Conservation (phyloP, 2,113 vertebrate genomes). For the Gopherus evgoodei region DNA sequence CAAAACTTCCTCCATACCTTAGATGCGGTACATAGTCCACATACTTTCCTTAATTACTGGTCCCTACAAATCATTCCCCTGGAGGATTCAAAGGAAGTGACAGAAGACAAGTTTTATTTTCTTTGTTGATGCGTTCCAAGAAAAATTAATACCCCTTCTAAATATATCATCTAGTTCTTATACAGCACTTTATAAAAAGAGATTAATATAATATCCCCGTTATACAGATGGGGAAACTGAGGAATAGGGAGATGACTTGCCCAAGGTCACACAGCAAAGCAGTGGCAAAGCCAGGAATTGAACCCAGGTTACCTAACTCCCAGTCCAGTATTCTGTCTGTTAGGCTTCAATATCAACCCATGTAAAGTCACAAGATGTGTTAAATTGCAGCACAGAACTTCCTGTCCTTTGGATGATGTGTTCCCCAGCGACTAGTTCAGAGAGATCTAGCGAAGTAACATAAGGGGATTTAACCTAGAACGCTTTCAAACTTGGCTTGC, state of each 20-base stretch:
- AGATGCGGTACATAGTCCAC: slow-evolving; percentile 40
- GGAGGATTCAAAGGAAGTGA: slow-evolving; percentile 53
- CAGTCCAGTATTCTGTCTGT: background rate
- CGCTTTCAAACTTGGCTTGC: background rate
- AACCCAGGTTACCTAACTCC: background rate
- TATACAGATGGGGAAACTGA: background rate
- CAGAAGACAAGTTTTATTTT: slow-evolving; percentile 43
- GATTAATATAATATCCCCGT: background rate
- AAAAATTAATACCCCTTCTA: background rate
- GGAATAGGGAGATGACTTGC: background rate
- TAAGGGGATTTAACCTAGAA: background rate
- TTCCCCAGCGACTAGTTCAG: background rate
- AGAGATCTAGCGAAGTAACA: background rate
- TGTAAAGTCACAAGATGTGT: background rate
- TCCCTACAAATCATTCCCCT: slow-evolving; percentile 41
- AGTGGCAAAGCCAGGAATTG: background rate
- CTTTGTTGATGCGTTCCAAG: slow-evolving; percentile 11
- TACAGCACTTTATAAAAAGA: background rate
- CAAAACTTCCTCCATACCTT: slow-evolving; percentile 49
- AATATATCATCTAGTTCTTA: background rate
- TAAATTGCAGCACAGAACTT: background rate
- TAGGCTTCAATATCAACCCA: background rate
- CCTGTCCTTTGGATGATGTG: background rate
- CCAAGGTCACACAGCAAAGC: background rate
- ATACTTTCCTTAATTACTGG: slow-evolving; percentile 66